Base-by-base conservation (phyloP, 1,140 invertebrate species). In the Bombyx mori region DNA sequence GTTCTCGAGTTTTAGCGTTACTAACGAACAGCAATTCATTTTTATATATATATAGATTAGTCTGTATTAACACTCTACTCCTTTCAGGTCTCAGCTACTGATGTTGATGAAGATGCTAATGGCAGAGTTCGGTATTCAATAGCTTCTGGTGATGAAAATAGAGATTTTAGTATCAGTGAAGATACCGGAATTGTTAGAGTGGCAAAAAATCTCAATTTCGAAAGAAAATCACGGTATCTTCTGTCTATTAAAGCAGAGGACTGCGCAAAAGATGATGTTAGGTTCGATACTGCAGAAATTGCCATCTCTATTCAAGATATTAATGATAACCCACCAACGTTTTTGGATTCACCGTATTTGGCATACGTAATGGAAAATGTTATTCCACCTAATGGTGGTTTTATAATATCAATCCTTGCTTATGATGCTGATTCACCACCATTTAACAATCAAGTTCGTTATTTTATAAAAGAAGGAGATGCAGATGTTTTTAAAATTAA, bases 241-340 rank as follows among this genome's bases (percentile, higher is more conserved):
- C 81, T 99, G 57, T 94, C 91, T 0, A 92, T 99, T 7, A 92
- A 92, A 56, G 97, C 95, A 0, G 96, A 98, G 83, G 97, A 98
- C 80, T 95, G 94, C 73, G 95, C 94, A 1, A 89, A 90, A 52
- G 92, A 91, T 10, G 89, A 89, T 53, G 79, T 90, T 0, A 89
- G 91, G 57, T 90, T 90, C 61, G 94, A 96, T 75, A 93, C 92
- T 6, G 94, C 95, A 9, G 91, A 92, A 79, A 86, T 93, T 57
- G 89, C 90, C 47, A 92, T 93, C 63, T 90, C 88, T 44, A 92
- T 99, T 5, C 91, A 93, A 35, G 97, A 99, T 86, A 94, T 99
- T 65, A 99, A 99, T 84, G 98, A 99, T 87, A 97, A 97, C 75
- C 92, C 95, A 7, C 97, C 97, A 1, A 93, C 95, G 1, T 99